Percentiles rank a stretch among this genome's conserved stretches.
phyloP scores from a whole-genome alignment of 2,797 vertebrate genomes.

The Squalus acanthias region DNA sequence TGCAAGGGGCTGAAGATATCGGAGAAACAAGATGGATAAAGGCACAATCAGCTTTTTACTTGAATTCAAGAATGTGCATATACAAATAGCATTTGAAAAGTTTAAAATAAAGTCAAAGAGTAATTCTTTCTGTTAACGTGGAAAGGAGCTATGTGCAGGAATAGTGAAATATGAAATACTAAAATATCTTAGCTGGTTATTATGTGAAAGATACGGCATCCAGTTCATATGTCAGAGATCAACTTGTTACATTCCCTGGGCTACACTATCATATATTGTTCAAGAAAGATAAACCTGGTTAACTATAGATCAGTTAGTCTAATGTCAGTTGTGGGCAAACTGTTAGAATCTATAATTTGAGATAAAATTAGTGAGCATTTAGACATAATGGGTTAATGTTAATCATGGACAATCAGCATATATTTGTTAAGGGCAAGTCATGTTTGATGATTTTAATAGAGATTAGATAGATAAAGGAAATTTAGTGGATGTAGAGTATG shows the following conservation, averaged over 20 bases:
- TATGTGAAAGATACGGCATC: background rate
- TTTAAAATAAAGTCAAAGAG: too few relatives aligned
- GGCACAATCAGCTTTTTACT: background rate
- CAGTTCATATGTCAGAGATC: background rate
- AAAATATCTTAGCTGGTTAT: constrained; percentile 20
- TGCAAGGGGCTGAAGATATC: constrained; percentile 56
- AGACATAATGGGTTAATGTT: background rate
- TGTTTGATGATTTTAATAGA: background rate
- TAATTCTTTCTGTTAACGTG: background rate
- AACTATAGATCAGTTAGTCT: background rate
- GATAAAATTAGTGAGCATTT: background rate
- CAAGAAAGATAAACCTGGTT: background rate
- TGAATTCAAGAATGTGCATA: constrained; percentile 43
- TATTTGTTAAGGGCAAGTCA: background rate
- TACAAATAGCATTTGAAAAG: background rate
- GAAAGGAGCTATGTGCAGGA: constrained; percentile 42
- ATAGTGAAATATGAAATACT: background rate
- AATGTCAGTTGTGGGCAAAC: background rate
- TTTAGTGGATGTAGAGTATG: background rate
- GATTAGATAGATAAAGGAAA: background rate
- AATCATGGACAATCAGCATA: background rate
- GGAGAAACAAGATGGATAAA: background rate
- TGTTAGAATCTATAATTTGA: background rate
- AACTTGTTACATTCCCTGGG: background rate
- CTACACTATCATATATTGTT: background rate